Conservation (phyloP, 2,797 vertebrate species). For the Spea hammondii region DNA sequence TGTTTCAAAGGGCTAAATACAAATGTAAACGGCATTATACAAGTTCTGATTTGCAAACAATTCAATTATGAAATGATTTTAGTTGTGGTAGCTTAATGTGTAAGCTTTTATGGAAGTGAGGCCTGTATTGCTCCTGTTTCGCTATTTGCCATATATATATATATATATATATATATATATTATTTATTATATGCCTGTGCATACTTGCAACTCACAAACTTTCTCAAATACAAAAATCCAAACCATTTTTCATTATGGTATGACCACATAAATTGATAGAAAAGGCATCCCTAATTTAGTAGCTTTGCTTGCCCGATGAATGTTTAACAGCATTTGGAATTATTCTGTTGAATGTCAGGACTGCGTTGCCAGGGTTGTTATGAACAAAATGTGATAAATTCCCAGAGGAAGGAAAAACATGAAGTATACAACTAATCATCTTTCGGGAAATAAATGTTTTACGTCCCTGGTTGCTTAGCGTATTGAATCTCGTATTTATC, state of each 20-base stretch:
- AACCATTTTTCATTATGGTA: neutral
- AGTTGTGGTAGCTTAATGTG: no score
- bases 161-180: no score
- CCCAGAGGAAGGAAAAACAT: constrained; percentile 17
- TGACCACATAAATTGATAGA: constrained; percentile 7
- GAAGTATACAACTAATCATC: constrained; percentile 34
- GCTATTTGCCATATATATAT: no score
- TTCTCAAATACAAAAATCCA: neutral
- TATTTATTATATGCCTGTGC: neutral
- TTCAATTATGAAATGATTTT: no score
- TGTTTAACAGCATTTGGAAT: constrained; percentile 14
- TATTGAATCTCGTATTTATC: constrained; percentile 28
- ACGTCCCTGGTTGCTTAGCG: constrained; percentile 30
- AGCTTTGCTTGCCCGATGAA: constrained; percentile 4
- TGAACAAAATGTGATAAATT: constrained; percentile 13
- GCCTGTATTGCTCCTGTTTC: no score
- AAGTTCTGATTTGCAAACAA: no score
- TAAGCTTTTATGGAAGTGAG: no score
- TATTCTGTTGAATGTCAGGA: constrained; percentile 15
- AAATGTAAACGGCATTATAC: no score
- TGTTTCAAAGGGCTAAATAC: no score
- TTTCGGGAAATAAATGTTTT: constrained; percentile 23
- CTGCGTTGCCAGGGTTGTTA: constrained; percentile 22
- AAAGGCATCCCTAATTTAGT: constrained; percentile 13
- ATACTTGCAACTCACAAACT: neutral